Conservation (phyloP, 2,797 vertebrate species). For the Tangara arthus region DNA sequence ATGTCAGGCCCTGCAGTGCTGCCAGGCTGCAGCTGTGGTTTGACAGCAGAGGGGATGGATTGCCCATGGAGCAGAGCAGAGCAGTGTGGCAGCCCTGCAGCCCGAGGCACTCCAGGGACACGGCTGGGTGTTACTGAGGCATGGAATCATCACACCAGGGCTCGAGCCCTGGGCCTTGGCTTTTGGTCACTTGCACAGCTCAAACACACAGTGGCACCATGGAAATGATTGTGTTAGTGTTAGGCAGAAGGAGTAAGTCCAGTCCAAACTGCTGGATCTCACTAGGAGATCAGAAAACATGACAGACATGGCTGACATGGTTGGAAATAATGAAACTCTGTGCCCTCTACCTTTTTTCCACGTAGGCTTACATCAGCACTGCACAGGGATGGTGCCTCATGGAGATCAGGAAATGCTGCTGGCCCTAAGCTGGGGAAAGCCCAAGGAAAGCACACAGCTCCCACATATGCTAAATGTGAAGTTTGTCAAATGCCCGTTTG, state of each 20-base stretch:
- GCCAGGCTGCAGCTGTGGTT: neutral
- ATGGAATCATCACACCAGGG: neutral
- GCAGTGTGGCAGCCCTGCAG: neutral
- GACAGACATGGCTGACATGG: neutral
- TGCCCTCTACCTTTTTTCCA: neutral
- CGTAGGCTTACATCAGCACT: neutral
- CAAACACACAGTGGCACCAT: neutral
- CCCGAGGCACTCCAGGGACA: neutral
- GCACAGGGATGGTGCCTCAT: neutral
- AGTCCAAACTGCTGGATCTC: neutral
- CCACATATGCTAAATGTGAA: rapidly evolving
- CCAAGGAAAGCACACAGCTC: neutral
- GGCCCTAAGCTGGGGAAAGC: neutral
- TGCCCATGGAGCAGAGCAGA: neutral
- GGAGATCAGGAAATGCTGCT: rapidly evolving
- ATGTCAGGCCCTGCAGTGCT: neutral
- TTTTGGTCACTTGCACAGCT: neutral
- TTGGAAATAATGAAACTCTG: neutral
- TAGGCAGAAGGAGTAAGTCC: neutral
- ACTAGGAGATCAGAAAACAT: neutral
- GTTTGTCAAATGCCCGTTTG: rapidly evolving
- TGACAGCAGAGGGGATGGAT: neutral
- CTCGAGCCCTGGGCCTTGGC: rapidly evolving
- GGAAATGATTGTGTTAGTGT: neutral
- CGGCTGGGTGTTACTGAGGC: neutral